Percentiles rank a stretch among this genome's conserved stretches.
Evolutionary conservation across 2,113 vertebrate genomes (phyloP).

Genomic region (Ctenomys sociabilis): DNA sequence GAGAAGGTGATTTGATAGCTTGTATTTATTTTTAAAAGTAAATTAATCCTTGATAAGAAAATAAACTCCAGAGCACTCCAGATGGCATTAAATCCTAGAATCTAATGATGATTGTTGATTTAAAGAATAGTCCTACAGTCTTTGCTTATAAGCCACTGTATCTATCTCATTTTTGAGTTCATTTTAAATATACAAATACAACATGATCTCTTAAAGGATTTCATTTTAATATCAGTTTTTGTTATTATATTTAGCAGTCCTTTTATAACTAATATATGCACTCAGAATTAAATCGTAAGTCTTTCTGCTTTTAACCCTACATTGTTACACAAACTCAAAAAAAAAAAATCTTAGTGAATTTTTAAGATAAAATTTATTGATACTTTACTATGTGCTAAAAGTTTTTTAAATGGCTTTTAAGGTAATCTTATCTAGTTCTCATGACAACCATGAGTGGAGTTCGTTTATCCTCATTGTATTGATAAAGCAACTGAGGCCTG

Average conservation of each 20-base stretch:
- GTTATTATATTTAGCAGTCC: background rate
- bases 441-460: background rate
- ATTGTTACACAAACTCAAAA: background rate
- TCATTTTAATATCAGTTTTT: background rate
- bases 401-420: background rate
- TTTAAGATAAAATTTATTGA: constrained; percentile 17
- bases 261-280: background rate
- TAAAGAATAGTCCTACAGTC: background rate
- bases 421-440: background rate
- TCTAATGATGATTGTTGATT: background rate
- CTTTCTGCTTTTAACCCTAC: background rate
- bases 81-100: background rate
- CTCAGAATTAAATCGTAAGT: background rate
- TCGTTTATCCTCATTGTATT: background rate
- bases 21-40: background rate
- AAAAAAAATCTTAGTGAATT: background rate
- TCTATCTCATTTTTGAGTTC: background rate
- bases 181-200: constrained; percentile 9
- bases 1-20: background rate
- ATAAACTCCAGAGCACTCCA: background rate
- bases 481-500: background rate
- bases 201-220: background rate
- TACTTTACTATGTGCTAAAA: background rate
- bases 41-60: background rate
- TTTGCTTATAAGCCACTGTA: background rate